A percentile compares a stretch with the other conserved stretches of the same genome.
These are phyloP conservation scores for Grallaria varia DNA, from an alignment of 2,113 vertebrate genomes.

Conservation along the genomic window DNA sequence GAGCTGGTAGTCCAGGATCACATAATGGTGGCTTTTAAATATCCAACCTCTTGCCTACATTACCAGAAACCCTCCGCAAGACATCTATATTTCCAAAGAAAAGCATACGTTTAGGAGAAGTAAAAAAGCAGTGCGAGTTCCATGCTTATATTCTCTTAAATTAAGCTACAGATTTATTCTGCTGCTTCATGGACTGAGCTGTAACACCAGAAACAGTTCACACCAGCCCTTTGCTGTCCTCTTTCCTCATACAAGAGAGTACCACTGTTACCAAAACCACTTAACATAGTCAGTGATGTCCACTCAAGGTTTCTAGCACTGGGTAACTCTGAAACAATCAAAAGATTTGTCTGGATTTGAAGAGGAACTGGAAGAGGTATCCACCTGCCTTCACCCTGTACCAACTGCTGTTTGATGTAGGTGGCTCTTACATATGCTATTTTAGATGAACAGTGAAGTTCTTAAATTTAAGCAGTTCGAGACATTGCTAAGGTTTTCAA, in stretches of 20 bases:
- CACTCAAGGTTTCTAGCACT: neutral
- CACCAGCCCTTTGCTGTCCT: neutral
- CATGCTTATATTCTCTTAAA: neutral
- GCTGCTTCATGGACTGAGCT: neutral
- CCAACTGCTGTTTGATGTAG: neutral
- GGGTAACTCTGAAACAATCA: accelerated
- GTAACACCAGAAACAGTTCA: neutral
- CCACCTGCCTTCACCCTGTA: neutral
- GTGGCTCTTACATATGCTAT: accelerated
- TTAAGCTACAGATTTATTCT: neutral
- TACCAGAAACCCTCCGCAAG: neutral
- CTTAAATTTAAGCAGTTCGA: neutral
- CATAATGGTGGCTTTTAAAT: neutral
- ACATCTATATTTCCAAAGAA: neutral
- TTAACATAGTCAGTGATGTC: neutral
- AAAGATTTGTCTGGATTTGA: neutral
- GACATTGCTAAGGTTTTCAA: neutral
- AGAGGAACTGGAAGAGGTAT: neutral
- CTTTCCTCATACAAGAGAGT: neutral
- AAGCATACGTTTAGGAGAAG: neutral
- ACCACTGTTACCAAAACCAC: neutral
- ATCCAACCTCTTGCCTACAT: accelerated
- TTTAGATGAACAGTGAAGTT: neutral
- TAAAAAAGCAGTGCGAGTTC: neutral
- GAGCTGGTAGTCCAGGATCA: neutral